These are phyloP conservation scores for Oncorhynchus kisutch DNA, from an alignment of 2,113 vertebrate genomes.

Conservation along the genomic window DNA sequence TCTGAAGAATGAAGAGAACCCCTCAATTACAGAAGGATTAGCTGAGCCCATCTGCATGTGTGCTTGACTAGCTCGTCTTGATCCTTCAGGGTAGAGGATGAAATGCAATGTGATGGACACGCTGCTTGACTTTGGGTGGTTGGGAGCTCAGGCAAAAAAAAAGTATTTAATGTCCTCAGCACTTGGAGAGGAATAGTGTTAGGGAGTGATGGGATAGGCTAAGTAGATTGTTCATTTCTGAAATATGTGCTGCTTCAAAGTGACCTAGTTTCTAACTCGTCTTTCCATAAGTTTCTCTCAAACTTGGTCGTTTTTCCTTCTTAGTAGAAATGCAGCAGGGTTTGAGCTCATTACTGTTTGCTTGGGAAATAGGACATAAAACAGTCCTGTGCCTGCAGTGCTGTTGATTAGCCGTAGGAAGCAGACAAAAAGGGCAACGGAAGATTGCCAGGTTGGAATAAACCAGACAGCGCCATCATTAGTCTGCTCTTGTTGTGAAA, in stretches of 20 bases:
- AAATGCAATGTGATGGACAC: constrained; percentile 16
- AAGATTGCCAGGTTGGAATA: background rate
- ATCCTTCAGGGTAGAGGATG: constrained; percentile 10
- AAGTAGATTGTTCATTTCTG: constrained; percentile 62
- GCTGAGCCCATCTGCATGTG: background rate
- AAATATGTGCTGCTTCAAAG: constrained; percentile 58
- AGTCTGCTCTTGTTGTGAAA: constrained; percentile 32
- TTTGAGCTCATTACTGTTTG: constrained; percentile 48
- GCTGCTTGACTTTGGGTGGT: constrained; percentile 9
- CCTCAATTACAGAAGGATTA: too few relatives aligned
- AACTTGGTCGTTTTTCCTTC: constrained; percentile 32
- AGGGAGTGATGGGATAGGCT: constrained; percentile 44
- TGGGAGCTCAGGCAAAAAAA: constrained; percentile 8
- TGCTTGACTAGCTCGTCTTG: background rate
- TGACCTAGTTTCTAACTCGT: constrained; percentile 61
- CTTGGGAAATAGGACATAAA: constrained; percentile 43
- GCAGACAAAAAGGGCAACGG: constrained; percentile 24
- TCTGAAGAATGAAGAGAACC: background rate
- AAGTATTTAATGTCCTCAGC: constrained; percentile 26
- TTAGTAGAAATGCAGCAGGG: constrained; percentile 38
- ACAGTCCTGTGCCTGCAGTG: constrained; percentile 21
- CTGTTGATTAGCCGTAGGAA: constrained; percentile 33
- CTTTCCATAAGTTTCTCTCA: constrained; percentile 51
- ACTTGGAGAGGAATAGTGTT: constrained; percentile 16
- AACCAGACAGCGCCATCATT: background rate